phyloP scores from a whole-genome alignment of 2,888 invertebrate species.

The Tiphia femorata region DNA sequence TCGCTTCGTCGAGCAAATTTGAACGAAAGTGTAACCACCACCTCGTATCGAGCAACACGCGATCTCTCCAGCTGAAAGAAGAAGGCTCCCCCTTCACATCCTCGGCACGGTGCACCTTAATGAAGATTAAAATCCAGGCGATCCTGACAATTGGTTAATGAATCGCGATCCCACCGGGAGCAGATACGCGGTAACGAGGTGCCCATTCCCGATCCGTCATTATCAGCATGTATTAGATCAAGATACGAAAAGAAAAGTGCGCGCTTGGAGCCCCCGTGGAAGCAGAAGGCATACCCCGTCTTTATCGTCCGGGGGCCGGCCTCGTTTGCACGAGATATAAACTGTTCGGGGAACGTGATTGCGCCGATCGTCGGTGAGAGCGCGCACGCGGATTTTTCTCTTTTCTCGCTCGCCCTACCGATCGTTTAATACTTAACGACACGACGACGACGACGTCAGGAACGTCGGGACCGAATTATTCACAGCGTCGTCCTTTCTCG shows the following conservation, averaged over 20 bases:
- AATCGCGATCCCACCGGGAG: not conserved
- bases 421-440: constrained; percentile 35
- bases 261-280: too few relatives aligned
- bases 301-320: constrained; percentile 7
- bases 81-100: too few relatives aligned
- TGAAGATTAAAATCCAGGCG: too few relatives aligned
- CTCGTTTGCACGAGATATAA: constrained; percentile 35
- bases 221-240: not conserved
- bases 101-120: too few relatives aligned
- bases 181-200: not conserved
- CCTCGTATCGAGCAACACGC: too few relatives aligned
- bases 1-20: too few relatives aligned
- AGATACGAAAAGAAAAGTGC: not conserved
- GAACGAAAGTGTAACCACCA: too few relatives aligned
- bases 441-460: constrained; percentile 2
- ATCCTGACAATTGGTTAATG: not conserved
- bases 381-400: constrained; percentile 11
- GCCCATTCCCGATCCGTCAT: not conserved
- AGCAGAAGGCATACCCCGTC: not conserved
- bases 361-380: constrained; percentile 20
- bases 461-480: too few relatives aligned
- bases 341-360: constrained; percentile 41
- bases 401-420: constrained; percentile 1
- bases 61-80: too few relatives aligned
- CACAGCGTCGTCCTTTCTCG: too few relatives aligned